These are phyloP conservation scores for Pogonomyrmex barbatus DNA, from an alignment of 1,140 invertebrate genomes.

Conservation along the genomic window DNA sequence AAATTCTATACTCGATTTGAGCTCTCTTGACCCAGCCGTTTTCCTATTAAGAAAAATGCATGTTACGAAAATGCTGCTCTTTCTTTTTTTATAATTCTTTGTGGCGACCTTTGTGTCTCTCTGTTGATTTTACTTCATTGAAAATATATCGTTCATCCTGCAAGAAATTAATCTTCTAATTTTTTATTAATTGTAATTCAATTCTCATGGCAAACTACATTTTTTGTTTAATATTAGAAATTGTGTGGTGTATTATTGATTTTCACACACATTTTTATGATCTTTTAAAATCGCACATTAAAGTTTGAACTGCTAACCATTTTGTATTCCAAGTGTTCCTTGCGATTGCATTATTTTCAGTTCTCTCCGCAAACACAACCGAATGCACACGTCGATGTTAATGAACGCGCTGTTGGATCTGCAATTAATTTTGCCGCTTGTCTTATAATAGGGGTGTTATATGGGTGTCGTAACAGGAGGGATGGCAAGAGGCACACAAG, in stretches of 20 bases:
- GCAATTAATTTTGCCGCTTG: constrained; percentile 62
- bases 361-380: neutral
- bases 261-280: neutral
- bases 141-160: neutral
- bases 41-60: neutral
- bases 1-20: constrained; percentile 17
- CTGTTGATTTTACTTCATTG: neutral
- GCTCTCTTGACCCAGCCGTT: neutral
- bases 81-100: neutral
- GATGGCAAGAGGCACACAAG: constrained; percentile 4
- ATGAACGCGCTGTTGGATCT: constrained; percentile 32
- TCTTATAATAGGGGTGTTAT: constrained; percentile 61
- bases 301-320: constrained; percentile 20
- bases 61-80: no score
- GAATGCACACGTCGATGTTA: neutral
- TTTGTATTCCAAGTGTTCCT: neutral
- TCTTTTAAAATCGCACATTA: neutral
- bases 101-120: no score
- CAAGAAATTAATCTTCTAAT: neutral
- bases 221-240: neutral
- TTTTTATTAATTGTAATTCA: neutral
- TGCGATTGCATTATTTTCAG: constrained; percentile 31
- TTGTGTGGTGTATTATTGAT: neutral
- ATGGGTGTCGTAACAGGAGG: constrained; percentile 30
- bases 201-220: neutral